Evolutionary conservation across 2,888 invertebrate species (phyloP), one percentile per base, ranked within the genome.

Genomic region (Tetramorium bicarinatum): DNA sequence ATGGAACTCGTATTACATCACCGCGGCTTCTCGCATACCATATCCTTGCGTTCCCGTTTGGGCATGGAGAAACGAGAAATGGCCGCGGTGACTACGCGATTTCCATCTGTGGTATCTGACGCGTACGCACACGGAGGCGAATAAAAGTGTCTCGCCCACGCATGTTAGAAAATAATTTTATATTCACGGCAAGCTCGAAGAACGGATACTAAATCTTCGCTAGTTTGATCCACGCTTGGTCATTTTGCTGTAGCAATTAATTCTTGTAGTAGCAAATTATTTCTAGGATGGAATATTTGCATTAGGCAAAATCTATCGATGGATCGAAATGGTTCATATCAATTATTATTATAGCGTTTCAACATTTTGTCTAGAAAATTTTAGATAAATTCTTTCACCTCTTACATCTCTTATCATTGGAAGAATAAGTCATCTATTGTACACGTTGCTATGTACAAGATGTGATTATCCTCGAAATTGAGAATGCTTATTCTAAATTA

Each of bases 1-100:
- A 79, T 79, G 76, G 61, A 69, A 75, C 74, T 84, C 79, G 80
- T 49, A 80, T 89, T 90, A 86, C 90, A 84, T 89, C 87, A 89
- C 77, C 84, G 67, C 47, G 72, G 72, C 86, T 84, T 84, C 56
- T 41, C 79, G 71, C 71, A 76, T 84, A 72, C 62, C 56, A 77
- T 47, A 64, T 76, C 62, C 34, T 82, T 56, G 56, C 81, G 82
- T 84, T 69, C 84, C n/a, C 34, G 56, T 80, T 80, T 54, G 74
- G 74, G 44, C 56, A 61, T 41, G 59, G 59, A 47, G 75, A 77
- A 64, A 25, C 62, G 71, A 52, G 52, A 29, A 52, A 71, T 75
- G 59, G 67, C 64, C 80, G 77, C 72, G 67, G 52, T 59, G 80
- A 84, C 66, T 84, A 71, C 34, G 62, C 77, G 81, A 81, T 77